phyloP scores from a whole-genome alignment of 2,113 vertebrate species.

The Vanacampus margaritifer region DNA sequence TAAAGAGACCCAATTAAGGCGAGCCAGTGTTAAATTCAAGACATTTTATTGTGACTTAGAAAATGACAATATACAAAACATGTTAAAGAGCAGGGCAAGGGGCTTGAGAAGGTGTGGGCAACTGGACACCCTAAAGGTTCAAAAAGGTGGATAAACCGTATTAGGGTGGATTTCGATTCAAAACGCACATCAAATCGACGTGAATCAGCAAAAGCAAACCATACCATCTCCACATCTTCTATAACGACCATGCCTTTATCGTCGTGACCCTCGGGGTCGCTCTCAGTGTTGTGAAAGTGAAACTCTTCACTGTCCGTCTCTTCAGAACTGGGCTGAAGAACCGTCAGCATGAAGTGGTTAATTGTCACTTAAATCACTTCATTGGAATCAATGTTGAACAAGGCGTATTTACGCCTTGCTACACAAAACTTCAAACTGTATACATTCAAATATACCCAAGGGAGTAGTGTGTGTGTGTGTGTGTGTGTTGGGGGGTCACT shows the following conservation, averaged over 20 bases:
- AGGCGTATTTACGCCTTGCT: background rate
- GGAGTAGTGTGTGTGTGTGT: too few relatives aligned
- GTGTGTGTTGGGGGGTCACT: too few relatives aligned
- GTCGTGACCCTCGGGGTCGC: slow-evolving; percentile 69
- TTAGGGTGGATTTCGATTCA: background rate
- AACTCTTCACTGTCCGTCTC: slow-evolving; percentile 79
- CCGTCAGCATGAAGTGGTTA: accelerated
- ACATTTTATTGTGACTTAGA: slow-evolving; percentile 42
- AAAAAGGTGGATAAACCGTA: background rate
- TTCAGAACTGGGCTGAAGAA: slow-evolving; percentile 62
- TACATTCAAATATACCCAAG: background rate
- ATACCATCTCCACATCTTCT: slow-evolving; percentile 58
- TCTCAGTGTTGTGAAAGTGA: slow-evolving; percentile 73
- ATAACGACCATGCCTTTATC: slow-evolving; percentile 37
- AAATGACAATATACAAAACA: slow-evolving; percentile 29
- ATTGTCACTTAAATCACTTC: background rate
- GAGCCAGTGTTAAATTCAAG: background rate
- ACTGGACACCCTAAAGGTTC: slow-evolving; percentile 22
- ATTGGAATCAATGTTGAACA: background rate
- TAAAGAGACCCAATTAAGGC: background rate
- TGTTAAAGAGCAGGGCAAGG: slow-evolving; percentile 32
- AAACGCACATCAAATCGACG: background rate
- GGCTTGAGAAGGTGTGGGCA: background rate
- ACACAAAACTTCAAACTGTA: background rate
- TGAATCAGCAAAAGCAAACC: background rate